phyloP scores from a whole-genome alignment of 2,888 invertebrate species.

The Drosophila gaucha region DNA sequence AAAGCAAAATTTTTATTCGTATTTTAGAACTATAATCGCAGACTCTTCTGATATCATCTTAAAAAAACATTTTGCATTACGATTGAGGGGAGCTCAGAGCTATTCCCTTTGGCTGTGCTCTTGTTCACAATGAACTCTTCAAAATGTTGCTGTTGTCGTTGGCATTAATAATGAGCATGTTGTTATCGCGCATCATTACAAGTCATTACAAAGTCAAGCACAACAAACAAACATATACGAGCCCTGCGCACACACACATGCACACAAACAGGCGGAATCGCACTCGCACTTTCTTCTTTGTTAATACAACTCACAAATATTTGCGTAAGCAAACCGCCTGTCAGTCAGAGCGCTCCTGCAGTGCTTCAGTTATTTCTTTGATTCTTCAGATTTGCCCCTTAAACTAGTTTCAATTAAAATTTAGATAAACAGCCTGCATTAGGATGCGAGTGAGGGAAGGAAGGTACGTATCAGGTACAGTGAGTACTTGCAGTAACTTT shows the following conservation, averaged over 20 bases:
- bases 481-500: constrained; percentile 15
- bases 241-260: background rate
- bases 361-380: background rate
- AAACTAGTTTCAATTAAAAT: constrained; percentile 31
- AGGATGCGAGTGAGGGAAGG: background rate
- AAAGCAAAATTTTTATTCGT: no score
- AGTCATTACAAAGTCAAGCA: constrained; percentile 46
- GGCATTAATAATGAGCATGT: constrained; percentile 33
- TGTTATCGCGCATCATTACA: constrained; percentile 54
- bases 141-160: background rate
- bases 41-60: background rate
- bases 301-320: constrained; percentile 27
- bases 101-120: background rate
- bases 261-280: background rate
- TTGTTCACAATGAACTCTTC: constrained; percentile 14
- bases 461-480: background rate
- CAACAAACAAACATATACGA: constrained; percentile 1
- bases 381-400: background rate
- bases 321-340: constrained; percentile 38
- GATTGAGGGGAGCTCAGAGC: background rate
- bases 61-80: no score
- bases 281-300: constrained; percentile 29
- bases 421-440: background rate
- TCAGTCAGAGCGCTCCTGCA: background rate
- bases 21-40: no score